Percentiles rank a stretch among this genome's conserved stretches.
Evolutionary conservation across 2,797 vertebrate species (phyloP).

Genomic region (Enteromius afrohamiltoni): DNA sequence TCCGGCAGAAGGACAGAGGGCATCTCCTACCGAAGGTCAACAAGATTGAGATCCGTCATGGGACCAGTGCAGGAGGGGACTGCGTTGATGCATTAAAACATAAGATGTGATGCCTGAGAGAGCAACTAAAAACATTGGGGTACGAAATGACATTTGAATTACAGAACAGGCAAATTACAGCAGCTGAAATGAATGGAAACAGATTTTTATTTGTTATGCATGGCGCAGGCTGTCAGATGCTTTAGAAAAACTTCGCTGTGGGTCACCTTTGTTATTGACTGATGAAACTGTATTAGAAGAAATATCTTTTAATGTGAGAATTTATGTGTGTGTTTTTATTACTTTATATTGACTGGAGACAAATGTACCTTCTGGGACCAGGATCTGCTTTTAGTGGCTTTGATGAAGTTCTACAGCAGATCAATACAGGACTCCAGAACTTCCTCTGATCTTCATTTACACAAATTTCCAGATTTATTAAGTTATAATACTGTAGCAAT

Average conservation of each 20-base stretch:
- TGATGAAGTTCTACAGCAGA: not conserved
- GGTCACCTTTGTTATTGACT: conserved; percentile 51
- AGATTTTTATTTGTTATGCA: conserved; percentile 20
- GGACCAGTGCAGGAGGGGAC: conserved; percentile 17
- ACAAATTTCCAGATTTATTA: not conserved
- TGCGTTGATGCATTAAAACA: conserved; percentile 39
- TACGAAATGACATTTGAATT: conserved; percentile 37
- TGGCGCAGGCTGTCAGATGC: not conserved
- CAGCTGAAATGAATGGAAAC: not conserved
- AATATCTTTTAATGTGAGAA: not conserved
- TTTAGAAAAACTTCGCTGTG: not conserved
- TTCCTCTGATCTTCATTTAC: not conserved
- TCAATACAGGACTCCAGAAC: not conserved
- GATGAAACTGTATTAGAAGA: conserved; percentile 59
- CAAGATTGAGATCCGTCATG: conserved; percentile 26
- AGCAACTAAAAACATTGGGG: not conserved
- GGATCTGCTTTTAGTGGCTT: not conserved
- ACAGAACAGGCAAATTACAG: conserved; percentile 39
- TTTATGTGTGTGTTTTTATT: not conserved
- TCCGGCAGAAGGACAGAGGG: conserved; percentile 57
- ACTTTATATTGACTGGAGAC: not conserved
- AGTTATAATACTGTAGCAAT: not conserved
- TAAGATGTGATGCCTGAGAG: not conserved
- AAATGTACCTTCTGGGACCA: not conserved
- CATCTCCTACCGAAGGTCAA: conserved; percentile 69